Base-by-base conservation (phyloP, 2,888 invertebrate genomes). In the Falcaria lacertinaria region DNA sequence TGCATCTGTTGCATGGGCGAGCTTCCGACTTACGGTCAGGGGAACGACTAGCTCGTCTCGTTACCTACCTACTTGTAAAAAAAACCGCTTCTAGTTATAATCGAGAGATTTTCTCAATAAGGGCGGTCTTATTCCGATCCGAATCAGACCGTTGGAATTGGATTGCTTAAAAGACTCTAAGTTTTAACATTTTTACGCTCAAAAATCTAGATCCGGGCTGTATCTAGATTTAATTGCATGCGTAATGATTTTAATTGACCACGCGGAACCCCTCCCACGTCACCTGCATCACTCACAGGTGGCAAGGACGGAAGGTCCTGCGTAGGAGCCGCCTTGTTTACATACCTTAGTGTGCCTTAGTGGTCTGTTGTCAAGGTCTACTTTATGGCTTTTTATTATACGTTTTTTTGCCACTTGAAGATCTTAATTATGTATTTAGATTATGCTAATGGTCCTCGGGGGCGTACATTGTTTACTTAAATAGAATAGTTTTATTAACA, bases 211-310 rank as follows among this genome's bases (percentile, higher is more conserved):
- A 42, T 40, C 25, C 28, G 35, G 42, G 45, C 34, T 14, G 3
- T 11, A 33, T 22, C 19, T n/a, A 14, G 13, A 19, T 34, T 25
- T 42, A 41, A 44, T 47, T 42, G 25, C 25, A 39, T 17, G 33
- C 28, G 11, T 32, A 41, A 36, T 15, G 43, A 39, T 45, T 46
- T 38, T 19, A 11, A 16, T 43, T 63, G 58, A 68, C 74, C 71
- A 74, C 73, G 71, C 74, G 74, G 72, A 74, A 72, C 55, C 67
- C n/a, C 50, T 45, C 73, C 68, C 57, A 62, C 68, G n/a, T 34
- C 35, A 34, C 42, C 42, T 34, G 46, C 48, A 34, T 38, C 49
- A n/a, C n/a, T n/a, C n/a, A 53, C 48, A 50, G 49, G 43, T 28
- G 39, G 53, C 68, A 68, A 74, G 78, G 73, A 68, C 74, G 49